Percentiles rank a stretch among this genome's conserved stretches.
These are phyloP conservation scores for Luscinia megarhynchos DNA, from an alignment of 2,797 vertebrate species.

Conservation along the genomic window DNA sequence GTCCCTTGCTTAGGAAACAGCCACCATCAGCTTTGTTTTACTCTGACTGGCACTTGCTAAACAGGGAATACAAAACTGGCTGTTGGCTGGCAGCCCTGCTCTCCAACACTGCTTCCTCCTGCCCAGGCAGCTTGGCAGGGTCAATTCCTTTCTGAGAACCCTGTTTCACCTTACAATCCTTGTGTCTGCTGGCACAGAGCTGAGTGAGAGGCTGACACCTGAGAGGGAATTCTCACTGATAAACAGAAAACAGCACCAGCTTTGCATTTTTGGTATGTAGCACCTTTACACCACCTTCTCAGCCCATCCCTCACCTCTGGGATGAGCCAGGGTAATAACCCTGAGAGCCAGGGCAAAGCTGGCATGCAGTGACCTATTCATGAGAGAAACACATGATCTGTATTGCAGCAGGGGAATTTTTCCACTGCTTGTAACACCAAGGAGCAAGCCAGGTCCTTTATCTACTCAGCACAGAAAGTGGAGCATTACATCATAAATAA, in stretches of 20 bases:
- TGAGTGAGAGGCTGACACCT: background rate
- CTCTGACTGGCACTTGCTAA: background rate
- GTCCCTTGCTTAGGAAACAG: background rate
- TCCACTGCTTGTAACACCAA: constrained; percentile 33
- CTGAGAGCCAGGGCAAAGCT: background rate
- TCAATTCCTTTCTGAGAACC: background rate
- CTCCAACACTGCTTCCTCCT: background rate
- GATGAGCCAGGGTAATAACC: background rate
- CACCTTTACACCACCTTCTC: background rate
- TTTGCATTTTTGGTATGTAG: background rate
- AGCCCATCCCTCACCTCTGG: background rate
- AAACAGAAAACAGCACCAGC: background rate
- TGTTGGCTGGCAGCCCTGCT: background rate
- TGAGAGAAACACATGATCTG: constrained; percentile 43
- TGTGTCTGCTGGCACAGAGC: background rate
- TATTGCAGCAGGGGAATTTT: constrained; percentile 19
- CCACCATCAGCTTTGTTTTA: background rate
- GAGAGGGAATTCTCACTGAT: background rate
- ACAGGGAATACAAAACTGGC: background rate
- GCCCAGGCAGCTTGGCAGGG: background rate
- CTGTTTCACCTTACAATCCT: background rate
- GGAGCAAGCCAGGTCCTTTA: constrained; percentile 27
- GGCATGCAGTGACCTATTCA: background rate
- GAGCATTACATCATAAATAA: background rate
- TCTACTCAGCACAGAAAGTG: background rate